Evolutionary conservation across 2,797 vertebrate genomes (phyloP).

Genomic region (Pipistrellus pygmaeus): DNA sequence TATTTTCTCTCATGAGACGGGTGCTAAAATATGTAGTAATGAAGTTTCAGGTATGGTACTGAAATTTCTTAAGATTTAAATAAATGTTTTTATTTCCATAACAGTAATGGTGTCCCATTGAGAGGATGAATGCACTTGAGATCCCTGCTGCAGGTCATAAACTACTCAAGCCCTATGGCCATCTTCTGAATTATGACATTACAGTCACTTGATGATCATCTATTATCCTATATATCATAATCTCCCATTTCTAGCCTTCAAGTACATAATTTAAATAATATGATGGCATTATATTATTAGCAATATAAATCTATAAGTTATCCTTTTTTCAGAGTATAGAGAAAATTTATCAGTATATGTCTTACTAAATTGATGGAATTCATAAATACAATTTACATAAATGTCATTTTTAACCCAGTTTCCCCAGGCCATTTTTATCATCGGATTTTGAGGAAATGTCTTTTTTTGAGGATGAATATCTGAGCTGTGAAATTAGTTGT

Average conservation of each 20-base stretch:
- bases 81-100: slow-evolving; percentile 55
- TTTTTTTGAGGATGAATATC: slow-evolving; percentile 74
- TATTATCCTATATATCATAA: slow-evolving; percentile 63
- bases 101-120: neutral
- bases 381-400: slow-evolving; percentile 55
- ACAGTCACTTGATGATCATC: slow-evolving; percentile 7
- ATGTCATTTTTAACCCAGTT: slow-evolving; percentile 43
- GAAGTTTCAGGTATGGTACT: neutral
- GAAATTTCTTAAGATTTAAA: slow-evolving; percentile 36
- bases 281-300: slow-evolving; percentile 25
- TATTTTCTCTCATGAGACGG: neutral
- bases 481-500: slow-evolving; percentile 79
- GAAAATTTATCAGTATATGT: slow-evolving; percentile 51
- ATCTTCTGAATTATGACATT: slow-evolving; percentile 65
- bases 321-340: slow-evolving; percentile 34
- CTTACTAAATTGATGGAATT: slow-evolving; percentile 59
- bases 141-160: slow-evolving; percentile 63
- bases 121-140: neutral
- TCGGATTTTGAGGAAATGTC: slow-evolving; percentile 64
- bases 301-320: slow-evolving; percentile 12
- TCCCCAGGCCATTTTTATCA: slow-evolving; percentile 4
- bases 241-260: slow-evolving; percentile 41
- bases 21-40: neutral
- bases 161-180: neutral
- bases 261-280: slow-evolving; percentile 69